A percentile compares a stretch with the other conserved stretches of the same genome.
Conservation (phyloP, 2,888 invertebrate genomes). For the Pelosia muscerda region DNA sequence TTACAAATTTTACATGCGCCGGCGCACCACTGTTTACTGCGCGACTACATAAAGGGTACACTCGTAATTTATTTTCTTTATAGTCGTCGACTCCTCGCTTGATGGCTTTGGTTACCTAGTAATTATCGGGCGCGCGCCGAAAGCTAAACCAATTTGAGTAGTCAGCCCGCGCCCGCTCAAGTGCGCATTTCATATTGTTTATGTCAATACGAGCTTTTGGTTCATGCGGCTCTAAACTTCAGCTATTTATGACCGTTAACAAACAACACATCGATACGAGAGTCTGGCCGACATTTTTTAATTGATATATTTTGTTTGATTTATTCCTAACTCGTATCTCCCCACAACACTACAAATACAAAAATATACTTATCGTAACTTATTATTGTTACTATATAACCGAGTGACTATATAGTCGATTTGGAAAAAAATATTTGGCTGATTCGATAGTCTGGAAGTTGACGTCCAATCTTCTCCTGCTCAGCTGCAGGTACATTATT, state of each 20-base stretch:
- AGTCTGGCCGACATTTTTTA: not conserved
- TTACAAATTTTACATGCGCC: conserved; percentile 72
- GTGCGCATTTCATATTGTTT: conserved; percentile 79
- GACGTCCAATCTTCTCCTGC: too few species aligned
- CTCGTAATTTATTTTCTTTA: conserved; percentile 82
- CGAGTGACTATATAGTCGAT: too few species aligned
- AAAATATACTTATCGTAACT: too few species aligned
- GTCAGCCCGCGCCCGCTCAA: conserved; percentile 67
- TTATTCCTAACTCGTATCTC: too few species aligned
- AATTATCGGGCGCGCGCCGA: conserved; percentile 82
- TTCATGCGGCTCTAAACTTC: conserved; percentile 63
- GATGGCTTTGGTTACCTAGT: conserved; percentile 77
- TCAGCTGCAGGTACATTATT: too few species aligned
- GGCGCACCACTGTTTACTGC: conserved; percentile 60
- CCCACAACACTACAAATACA: too few species aligned
- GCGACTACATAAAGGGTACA: conserved; percentile 67
- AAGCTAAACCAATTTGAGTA: conserved; percentile 77
- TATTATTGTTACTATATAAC: too few species aligned
- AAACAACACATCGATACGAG: conserved; percentile 46
- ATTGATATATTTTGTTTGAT: not conserved
- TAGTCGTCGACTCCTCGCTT: conserved; percentile 69
- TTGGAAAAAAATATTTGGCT: too few species aligned
- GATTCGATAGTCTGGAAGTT: too few species aligned
- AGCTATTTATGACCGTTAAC: conserved; percentile 65
- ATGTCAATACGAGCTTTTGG: conserved; percentile 77